Base-by-base conservation (phyloP, 2,113 vertebrate species). In the Stigmatopora nigra region DNA sequence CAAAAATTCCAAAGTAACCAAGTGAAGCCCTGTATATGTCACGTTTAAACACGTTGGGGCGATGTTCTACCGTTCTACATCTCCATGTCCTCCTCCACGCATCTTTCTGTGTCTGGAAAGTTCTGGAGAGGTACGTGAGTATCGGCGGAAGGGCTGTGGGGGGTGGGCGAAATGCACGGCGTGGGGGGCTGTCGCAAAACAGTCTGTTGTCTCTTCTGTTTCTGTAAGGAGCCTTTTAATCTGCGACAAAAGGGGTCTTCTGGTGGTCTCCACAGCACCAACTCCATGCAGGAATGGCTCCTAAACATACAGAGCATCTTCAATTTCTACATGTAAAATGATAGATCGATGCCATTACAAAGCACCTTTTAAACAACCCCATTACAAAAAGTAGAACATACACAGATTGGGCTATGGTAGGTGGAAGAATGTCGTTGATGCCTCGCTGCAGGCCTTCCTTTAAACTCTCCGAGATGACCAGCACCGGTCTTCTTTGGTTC, bases 211-310 rank as follows among this genome's bases (percentile, higher is more conserved):
- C 89, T 91, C 5, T 86, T 81, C 63, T 86, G 89, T 73, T 82
- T 90, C 70, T 89, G 88, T 48, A 89, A 69, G 0, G 90, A 78
- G 69, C 79, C 82, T 71, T 85, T 92, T 25, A 89, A 79, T 72
- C 72, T 85, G 67, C 84, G 88, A 49, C 85, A 84, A 52, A 92
- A 73, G 1, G 86, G 82, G 69, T 91, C 89, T 15, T 89, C 86
- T 9, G 81, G 90, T 16, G 91, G 91, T 38, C 90, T 86, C 91
- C 91, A 92, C 67, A 92, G 63, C 72, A 91, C 91, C 87, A 92
- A 46, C 83, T 92, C 90, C 91, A 92, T 92, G 71, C 91, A 91
- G 44, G 91, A 92, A 22, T 78, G 91, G 61, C 86, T 91, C 83
- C 91, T 92, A 58, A 61, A 62, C 57, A 44, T 11, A 45, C 73